Base-by-base conservation (phyloP, 2,888 invertebrate genomes). In the Hypselothyrea guttata region DNA sequence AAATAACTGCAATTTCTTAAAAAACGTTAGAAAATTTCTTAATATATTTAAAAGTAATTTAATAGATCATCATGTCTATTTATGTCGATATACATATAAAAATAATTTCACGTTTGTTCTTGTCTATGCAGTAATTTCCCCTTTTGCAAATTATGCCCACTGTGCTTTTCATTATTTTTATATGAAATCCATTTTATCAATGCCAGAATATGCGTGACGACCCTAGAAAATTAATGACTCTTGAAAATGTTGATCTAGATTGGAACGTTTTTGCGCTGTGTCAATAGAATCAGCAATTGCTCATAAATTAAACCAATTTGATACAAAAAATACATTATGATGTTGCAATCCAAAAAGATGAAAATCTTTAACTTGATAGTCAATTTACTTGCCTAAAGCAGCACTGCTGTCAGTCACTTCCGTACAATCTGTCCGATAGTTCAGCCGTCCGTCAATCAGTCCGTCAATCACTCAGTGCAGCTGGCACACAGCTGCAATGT, bases 301-400 rank as follows among this genome's bases (percentile, higher is more conserved):
- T 66, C 57, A 70, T 60, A 70, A 73, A 52, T 47, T 31, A 58
- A 55, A 53, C 18, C 49, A 73, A 73, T 73, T 73, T 61, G 22
- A 30, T 15, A 45, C 46, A 40, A 34, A 51, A 56, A 37, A 35
- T 16, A 45, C 44, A 66, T 61, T 51, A 66, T 48, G 52, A 61
- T 66, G 49, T 66, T 56, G 58, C 37, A 44, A 49, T 30, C 33
- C 45, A 59, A 45, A 38, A 55, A 40, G 38, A 37, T 42, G 62
- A 54, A 49, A 44, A 58, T 47, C 30, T 45, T 52, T 33, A 18
- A 2, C 34, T 38, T 11, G 4, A 18, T 4, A 34, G 15, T 34
- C 60, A 64, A 57, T 42, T 12, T 51, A 57, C 38, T 52, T 18
- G 9, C 1, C 13, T 4, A 9, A 30, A 34, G 35, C 15, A 33